phyloP scores from a whole-genome alignment of 2,888 invertebrate genomes.

The Eupithecia vulgata region DNA sequence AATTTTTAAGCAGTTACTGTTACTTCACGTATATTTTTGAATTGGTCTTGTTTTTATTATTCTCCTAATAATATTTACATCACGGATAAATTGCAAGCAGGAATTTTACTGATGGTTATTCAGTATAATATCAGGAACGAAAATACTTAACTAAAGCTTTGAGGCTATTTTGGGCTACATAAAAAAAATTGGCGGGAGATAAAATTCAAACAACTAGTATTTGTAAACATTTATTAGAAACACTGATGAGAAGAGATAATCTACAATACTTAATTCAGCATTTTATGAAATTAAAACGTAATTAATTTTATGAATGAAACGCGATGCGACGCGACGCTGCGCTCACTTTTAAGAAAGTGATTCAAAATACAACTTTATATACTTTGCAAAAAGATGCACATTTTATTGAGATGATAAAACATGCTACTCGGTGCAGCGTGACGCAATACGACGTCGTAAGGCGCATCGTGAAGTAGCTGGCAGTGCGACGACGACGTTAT shows the following conservation, averaged over 20 bases:
- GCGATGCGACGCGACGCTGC: too few species aligned
- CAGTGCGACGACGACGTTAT: too few species aligned
- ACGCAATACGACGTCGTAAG: too few species aligned
- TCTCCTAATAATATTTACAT: not conserved
- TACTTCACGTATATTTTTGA: not conserved
- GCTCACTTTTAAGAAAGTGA: too few species aligned
- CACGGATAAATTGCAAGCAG: not conserved
- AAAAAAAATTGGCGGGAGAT: not conserved
- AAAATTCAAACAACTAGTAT: constrained; percentile 12
- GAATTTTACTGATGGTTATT: not conserved
- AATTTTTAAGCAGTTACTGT: not conserved
- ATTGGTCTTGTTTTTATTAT: not conserved
- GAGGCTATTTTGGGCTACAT: not conserved
- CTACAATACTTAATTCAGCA: not conserved
- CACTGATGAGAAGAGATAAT: constrained; percentile 18
- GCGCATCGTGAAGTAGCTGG: too few species aligned
- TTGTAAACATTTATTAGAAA: constrained; percentile 36
- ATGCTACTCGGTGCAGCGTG: too few species aligned
- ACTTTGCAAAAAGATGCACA: too few species aligned
- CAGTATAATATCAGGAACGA: not conserved
- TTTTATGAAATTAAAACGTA: not conserved
- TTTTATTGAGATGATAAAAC: too few species aligned
- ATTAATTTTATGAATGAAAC: not conserved
- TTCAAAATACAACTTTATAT: too few species aligned
- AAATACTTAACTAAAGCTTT: not conserved